These are phyloP conservation scores for Drepana falcataria DNA, from an alignment of 2,888 invertebrate species.

Conservation along the genomic window DNA sequence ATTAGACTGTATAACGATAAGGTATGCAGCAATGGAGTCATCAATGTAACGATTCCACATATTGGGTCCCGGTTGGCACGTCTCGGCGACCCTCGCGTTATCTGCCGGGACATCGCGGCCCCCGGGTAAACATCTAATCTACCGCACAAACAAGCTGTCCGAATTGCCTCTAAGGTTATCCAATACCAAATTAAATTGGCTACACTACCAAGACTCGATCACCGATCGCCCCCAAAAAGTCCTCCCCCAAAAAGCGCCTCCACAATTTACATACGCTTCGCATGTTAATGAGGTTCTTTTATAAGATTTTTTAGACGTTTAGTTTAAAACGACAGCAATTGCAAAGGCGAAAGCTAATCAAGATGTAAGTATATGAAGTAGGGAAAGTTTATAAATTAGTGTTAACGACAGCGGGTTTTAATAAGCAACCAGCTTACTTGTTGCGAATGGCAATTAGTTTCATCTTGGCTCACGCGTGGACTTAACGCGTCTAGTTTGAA, in stretches of 20 bases:
- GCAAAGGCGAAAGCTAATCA: conserved; percentile 2
- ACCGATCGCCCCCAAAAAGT: conserved; percentile 27
- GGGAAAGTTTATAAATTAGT: conserved; percentile 59
- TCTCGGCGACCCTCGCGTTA: conserved; percentile 54
- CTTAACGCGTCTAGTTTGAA: conserved; percentile 77
- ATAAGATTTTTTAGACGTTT: background rate
- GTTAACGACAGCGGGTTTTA: conserved; percentile 59
- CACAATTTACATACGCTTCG: background rate
- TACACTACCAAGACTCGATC: conserved; percentile 41
- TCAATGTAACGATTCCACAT: conserved; percentile 57
- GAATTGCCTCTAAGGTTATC: conserved; percentile 65
- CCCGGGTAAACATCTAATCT: conserved; percentile 65
- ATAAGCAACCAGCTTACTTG: conserved; percentile 63
- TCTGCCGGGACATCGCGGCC: conserved; percentile 61
- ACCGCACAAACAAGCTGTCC: conserved; percentile 62
- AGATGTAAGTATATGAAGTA: conserved; percentile 24
- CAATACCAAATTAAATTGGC: conserved; percentile 67
- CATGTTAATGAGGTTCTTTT: background rate
- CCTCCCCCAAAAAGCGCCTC: background rate
- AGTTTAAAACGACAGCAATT: conserved; percentile 1
- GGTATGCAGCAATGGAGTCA: conserved; percentile 51
- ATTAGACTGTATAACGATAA: conserved; percentile 54
- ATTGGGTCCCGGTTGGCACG: conserved; percentile 54
- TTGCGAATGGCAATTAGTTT: conserved; percentile 67
- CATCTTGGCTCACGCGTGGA: conserved; percentile 70